Base-by-base conservation (phyloP, 1,140 invertebrate genomes). In the Pachypeltis micranthus region DNA sequence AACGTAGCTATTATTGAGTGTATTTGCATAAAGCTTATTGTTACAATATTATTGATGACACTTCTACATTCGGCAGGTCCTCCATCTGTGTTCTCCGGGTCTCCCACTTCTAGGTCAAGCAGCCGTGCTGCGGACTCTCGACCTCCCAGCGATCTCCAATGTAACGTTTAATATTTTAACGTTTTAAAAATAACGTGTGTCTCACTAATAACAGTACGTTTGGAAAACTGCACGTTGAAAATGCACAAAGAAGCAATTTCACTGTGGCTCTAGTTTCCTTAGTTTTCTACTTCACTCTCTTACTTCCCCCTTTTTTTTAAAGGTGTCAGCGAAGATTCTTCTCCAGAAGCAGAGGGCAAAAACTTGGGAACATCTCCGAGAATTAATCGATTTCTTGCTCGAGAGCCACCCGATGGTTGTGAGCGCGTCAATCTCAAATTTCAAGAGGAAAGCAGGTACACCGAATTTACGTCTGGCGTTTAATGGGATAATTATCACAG, bases 341-440 rank as follows among this genome's bases (percentile, higher is more conserved):
- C 80, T 64, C 81, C 80, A 61, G 79, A 81, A 62, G 77, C 81
- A 65, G 78, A 83, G 65, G 34, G 71, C 67, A 44, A 73, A 68
- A 75, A 74, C 67, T 69, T 79, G 31, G 85, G 85, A 21, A 86
- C 86, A 63, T 90, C 88, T 66, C 89, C 88, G 54, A 85, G 87
- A 70, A 90, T 90, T 72, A 88, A 88, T 72, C 84, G 83, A 73
- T 91, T 90, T 75, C 79, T 91, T 68, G 87, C 88, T 29, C 78
- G 88, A 64, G 87, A 90, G 77, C 89, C 89, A 61, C 89, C 89
- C 25, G 88, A 91, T 81, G 89, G 89, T 71, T 92, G 88, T 81
- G 88, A 92, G 78, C 86, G 86, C 77, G 80, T 83, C 74, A 75
- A 67, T 63, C 73, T 84, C 61, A 87, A 85, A 76, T 81, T 82